These are phyloP conservation scores for Orientallactaga bullata DNA, from an alignment of 2,113 vertebrate species.

Conservation along the genomic window DNA sequence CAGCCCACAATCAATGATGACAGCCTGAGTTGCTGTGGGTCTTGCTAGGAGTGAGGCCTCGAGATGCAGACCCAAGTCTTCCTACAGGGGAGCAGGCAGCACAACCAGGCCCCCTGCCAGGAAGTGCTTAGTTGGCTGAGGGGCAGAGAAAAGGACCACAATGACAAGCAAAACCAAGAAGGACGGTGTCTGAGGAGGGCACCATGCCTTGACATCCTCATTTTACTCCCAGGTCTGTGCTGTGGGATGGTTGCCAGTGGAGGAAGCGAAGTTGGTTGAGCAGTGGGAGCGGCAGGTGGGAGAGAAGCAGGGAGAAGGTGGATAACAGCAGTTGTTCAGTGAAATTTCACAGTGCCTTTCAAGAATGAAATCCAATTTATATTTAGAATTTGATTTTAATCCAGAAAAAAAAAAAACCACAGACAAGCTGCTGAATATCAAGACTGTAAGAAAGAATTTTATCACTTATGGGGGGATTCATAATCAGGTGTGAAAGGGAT, in stretches of 20 bases:
- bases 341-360: constrained; percentile 77
- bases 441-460: constrained; percentile 67
- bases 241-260: constrained; percentile 15
- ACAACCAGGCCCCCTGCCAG: not conserved
- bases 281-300: constrained; percentile 52
- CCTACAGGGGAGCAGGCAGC: not conserved
- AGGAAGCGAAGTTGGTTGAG: constrained; percentile 39
- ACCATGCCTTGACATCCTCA: not conserved
- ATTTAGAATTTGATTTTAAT: constrained; percentile 80
- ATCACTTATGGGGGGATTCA: constrained; percentile 61
- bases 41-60: not conserved
- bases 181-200: not conserved
- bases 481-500: constrained; percentile 67
- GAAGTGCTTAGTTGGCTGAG: not conserved
- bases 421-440: constrained; percentile 65
- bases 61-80: not conserved
- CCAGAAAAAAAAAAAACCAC: constrained; percentile 64
- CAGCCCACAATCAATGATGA: not conserved
- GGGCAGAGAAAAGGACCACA: not conserved
- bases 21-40: not conserved
- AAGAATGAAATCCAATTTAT: constrained; percentile 78
- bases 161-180: not conserved
- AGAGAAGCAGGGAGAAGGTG: constrained; percentile 42
- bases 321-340: constrained; percentile 72
- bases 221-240: constrained; percentile 7